Evolutionary conservation across 2,888 invertebrate species (phyloP), one percentile per base, ranked within the genome.

Genomic region (Amphiduros pacificus): DNA sequence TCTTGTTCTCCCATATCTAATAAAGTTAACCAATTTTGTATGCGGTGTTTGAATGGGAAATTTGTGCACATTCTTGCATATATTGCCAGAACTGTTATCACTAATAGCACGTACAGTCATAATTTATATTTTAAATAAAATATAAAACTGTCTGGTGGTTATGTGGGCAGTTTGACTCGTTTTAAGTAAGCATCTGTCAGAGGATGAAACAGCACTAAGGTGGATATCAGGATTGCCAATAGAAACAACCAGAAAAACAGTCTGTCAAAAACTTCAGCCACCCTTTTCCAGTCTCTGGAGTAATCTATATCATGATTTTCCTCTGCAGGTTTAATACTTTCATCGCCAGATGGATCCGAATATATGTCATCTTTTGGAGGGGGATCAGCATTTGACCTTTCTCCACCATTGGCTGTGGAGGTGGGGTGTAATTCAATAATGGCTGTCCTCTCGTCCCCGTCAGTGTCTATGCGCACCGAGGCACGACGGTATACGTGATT

Each of bases 161-260:
- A n/a, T n/a, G n/a, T n/a, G n/a, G n/a, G n/a, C n/a, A n/a, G n/a
- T n/a, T n/a, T n/a, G n/a, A n/a, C n/a, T n/a, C n/a, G n/a, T 44
- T 51, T 29, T 26, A 58, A 14, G 27, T 59, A 59, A 6, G 59
- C 59, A 32, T 53, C 53, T 9, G 71, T 68, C 14, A 71, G 63
- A 31, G 71, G 71, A 49, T 71, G 71, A 54, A 71, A 71, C 17
- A 71, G 60, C 2, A 70, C 67, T 14, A 69, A 44, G 4, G 71
- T 71, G 1, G 70, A 64, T 11, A 71, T 63, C 20, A 69, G 41
- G 32, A 71, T 71, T 9, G 71, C 71, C 4, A 67, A 40, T 0
- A 69, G 62, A 49, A 71, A 71, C 40, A 71, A 50, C 71, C 71
- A 71, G 65, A 71, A 71, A 61, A 71, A 71, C 6, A 71, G 54